Conservation (phyloP, 2,888 invertebrate genomes). For the Drosophila yooni region DNA sequence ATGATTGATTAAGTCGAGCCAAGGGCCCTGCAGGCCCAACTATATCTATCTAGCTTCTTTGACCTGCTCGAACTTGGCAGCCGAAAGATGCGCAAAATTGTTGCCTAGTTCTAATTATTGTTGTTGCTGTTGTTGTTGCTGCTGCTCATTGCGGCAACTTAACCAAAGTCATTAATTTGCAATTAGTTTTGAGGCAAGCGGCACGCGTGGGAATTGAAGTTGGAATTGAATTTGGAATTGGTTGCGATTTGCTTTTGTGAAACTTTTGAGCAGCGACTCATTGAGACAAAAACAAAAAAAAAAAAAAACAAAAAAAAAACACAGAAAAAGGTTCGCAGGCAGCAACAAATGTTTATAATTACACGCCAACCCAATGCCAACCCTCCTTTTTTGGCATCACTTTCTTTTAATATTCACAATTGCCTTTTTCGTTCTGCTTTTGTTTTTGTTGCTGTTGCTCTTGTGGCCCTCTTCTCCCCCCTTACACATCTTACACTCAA, state of each 20-base stretch:
- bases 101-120: constrained; percentile 55
- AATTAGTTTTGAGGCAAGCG: constrained; percentile 71
- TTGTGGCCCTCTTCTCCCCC: not conserved
- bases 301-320: not conserved
- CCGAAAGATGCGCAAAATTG: constrained; percentile 61
- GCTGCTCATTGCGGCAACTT: constrained; percentile 52
- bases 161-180: constrained; percentile 77
- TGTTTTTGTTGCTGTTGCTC: constrained; percentile 6
- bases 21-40: constrained; percentile 30
- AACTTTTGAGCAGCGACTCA: constrained; percentile 33
- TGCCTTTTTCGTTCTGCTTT: constrained; percentile 38
- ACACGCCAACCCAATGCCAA: constrained; percentile 21
- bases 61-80: constrained; percentile 22
- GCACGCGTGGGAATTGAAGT: constrained; percentile 76
- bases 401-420: constrained; percentile 68
- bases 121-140: constrained; percentile 20
- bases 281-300: constrained; percentile 4
- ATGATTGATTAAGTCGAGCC: constrained; percentile 71
- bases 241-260: constrained; percentile 59
- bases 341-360: constrained; percentile 57
- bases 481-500: constrained; percentile 63
- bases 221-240: constrained; percentile 46
- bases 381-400: constrained; percentile 13
- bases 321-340: constrained; percentile 26
- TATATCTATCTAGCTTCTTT: constrained; percentile 10